phyloP scores from a whole-genome alignment of 2,888 invertebrate genomes.

The Actias luna region DNA sequence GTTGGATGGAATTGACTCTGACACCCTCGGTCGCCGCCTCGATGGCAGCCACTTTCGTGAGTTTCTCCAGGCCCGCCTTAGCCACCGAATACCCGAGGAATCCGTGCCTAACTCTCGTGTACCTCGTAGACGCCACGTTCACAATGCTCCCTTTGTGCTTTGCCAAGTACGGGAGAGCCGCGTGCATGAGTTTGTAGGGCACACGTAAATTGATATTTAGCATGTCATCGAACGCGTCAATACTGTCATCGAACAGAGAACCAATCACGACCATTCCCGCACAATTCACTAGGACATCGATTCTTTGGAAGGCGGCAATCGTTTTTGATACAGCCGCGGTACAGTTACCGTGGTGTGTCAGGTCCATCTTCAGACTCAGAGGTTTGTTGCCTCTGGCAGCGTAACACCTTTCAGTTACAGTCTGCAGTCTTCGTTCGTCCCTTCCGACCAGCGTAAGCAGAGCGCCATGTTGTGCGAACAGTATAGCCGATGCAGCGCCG shows the following conservation, averaged over 20 bases:
- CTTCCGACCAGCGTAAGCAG: constrained; percentile 52
- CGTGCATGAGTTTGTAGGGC: constrained; percentile 87
- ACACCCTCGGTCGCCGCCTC: constrained; percentile 45
- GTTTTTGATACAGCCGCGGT: constrained; percentile 84
- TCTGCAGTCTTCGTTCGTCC: constrained; percentile 45
- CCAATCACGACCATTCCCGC: constrained; percentile 87
- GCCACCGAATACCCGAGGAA: constrained; percentile 42
- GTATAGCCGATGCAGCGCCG: constrained; percentile 52
- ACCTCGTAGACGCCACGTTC: constrained; percentile 93
- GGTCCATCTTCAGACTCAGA: constrained; percentile 75
- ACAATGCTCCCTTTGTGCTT: constrained; percentile 90
- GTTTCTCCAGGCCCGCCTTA: constrained; percentile 44
- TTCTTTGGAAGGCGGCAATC: constrained; percentile 82
- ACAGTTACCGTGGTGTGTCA: constrained; percentile 84
- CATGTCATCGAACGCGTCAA: constrained; percentile 90
- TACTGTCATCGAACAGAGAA: constrained; percentile 89
- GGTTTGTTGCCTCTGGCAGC: constrained; percentile 35
- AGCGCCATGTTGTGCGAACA: constrained; percentile 52
- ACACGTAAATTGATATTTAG: constrained; percentile 91
- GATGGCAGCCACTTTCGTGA: constrained; percentile 47
- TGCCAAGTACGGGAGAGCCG: constrained; percentile 89
- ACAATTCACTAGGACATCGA: constrained; percentile 90
- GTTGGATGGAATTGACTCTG: constrained; percentile 47
- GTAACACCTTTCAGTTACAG: constrained; percentile 42
- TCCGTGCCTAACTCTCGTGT: constrained; percentile 64